Percentiles rank a stretch among this genome's conserved stretches.
Evolutionary conservation across 2,797 vertebrate species (phyloP).

Genomic region (Nasua narica): DNA sequence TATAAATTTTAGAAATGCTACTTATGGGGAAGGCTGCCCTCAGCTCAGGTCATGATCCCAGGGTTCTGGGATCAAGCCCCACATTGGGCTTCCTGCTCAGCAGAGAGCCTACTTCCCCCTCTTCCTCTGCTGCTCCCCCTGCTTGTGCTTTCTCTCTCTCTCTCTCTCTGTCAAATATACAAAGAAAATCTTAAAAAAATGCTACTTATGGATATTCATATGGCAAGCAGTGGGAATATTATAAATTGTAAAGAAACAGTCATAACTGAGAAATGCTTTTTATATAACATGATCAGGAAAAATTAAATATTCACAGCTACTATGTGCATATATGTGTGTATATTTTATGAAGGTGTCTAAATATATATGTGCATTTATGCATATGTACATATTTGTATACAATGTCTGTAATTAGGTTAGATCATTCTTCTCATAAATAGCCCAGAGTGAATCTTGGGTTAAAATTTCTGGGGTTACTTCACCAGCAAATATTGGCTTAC

Average conservation of each 20-base stretch:
- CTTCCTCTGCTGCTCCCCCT: background rate
- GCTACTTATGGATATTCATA: background rate
- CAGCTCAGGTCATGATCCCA: background rate
- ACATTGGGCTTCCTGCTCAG: background rate
- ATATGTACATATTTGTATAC: background rate
- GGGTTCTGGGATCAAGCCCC: background rate
- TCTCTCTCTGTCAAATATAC: too few relatives aligned
- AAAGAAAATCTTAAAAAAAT: background rate
- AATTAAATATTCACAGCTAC: background rate
- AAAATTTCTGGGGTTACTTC: background rate
- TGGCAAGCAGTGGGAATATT: background rate
- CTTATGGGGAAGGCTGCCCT: background rate
- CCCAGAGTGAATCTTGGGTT: background rate
- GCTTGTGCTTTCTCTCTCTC: background rate
- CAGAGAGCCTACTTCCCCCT: background rate
- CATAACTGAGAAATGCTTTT: background rate
- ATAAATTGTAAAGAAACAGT: background rate
- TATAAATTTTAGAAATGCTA: conserved; percentile 12
- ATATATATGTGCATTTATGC: background rate
- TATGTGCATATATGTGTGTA: background rate
- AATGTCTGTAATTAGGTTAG: conserved; percentile 19
- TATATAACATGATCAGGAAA: background rate
- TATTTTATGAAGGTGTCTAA: background rate
- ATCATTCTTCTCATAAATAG: background rate
- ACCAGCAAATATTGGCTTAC: background rate